Percentiles rank a stretch among this genome's conserved stretches.
phyloP scores from a whole-genome alignment of 2,888 invertebrate species.

The Theretra japonica region DNA sequence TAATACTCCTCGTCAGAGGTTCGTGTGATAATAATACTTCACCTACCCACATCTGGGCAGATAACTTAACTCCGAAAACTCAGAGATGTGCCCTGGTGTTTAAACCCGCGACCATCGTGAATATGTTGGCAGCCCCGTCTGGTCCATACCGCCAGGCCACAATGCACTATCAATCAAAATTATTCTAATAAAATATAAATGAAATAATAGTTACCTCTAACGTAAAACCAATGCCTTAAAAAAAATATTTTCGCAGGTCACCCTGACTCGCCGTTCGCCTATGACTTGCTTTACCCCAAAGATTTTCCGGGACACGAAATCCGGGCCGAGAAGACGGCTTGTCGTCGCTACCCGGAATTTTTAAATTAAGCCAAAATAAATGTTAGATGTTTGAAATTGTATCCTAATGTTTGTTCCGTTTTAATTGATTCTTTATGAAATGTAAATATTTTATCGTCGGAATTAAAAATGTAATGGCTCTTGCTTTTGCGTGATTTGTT shows the following conservation, averaged over 20 bases:
- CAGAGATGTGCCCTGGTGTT: too few relatives aligned
- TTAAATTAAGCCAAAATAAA: conserved; percentile 54
- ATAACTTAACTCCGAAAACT: too few relatives aligned
- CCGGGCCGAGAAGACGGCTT: conserved; percentile 46
- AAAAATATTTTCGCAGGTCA: background rate
- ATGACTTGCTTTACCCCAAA: conserved; percentile 27
- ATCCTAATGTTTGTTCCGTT: conserved; percentile 40
- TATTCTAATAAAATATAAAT: too few relatives aligned
- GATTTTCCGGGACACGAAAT: conserved; percentile 45
- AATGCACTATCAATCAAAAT: too few relatives aligned
- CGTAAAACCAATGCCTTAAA: too few relatives aligned
- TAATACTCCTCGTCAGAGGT: too few relatives aligned
- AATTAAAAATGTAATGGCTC: conserved; percentile 7
- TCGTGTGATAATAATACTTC: too few relatives aligned
- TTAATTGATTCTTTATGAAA: conserved; percentile 14
- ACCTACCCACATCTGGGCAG: too few relatives aligned
- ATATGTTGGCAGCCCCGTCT: too few relatives aligned
- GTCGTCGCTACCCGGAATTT: conserved; percentile 47
- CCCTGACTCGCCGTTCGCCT: background rate
- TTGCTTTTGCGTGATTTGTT: background rate
- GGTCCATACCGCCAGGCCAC: too few relatives aligned
- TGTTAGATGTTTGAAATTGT: conserved; percentile 46
- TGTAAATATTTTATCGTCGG: conserved; percentile 22
- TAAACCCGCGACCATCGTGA: too few relatives aligned
- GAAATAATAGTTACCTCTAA: too few relatives aligned